phyloP scores from a whole-genome alignment of 2,113 vertebrate species.

The Solea solea region DNA sequence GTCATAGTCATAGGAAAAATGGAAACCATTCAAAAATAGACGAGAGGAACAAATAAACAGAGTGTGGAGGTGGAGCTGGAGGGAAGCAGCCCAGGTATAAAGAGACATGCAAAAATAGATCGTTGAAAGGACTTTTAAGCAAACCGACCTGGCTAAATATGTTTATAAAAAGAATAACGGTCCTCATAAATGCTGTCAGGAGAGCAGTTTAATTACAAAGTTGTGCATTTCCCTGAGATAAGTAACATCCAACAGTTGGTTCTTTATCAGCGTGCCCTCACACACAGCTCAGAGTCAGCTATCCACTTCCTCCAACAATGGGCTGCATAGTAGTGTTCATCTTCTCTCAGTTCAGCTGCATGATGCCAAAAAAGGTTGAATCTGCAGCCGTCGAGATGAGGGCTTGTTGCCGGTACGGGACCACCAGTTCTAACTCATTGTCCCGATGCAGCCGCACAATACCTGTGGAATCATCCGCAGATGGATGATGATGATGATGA shows the following conservation, averaged over 20 bases:
- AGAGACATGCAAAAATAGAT: slow-evolving; percentile 58
- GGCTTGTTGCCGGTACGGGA: slow-evolving; percentile 52
- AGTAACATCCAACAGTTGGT: not conserved
- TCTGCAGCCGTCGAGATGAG: slow-evolving; percentile 62
- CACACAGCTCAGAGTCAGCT: slow-evolving; percentile 28
- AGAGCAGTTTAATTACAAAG: slow-evolving; percentile 15
- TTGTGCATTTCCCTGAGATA: slow-evolving; percentile 1
- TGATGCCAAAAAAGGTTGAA: slow-evolving; percentile 71
- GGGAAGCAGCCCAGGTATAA: slow-evolving; percentile 53
- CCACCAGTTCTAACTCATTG: slow-evolving; percentile 69
- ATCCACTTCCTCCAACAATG: slow-evolving; percentile 43
- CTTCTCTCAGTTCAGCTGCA: slow-evolving; percentile 62
- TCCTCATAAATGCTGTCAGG: not conserved
- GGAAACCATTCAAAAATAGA: slow-evolving; percentile 69
- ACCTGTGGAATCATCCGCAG: slow-evolving; percentile 26
- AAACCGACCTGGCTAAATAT: slow-evolving; percentile 4
- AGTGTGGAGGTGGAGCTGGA: slow-evolving; percentile 48
- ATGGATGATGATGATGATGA: not conserved
- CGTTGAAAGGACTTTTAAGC: slow-evolving; percentile 63
- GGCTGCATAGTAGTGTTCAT: not conserved
- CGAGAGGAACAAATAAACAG: slow-evolving; percentile 71
- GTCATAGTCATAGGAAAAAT: slow-evolving; percentile 50
- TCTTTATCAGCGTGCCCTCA: slow-evolving; percentile 56
- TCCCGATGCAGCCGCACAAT: slow-evolving; percentile 56
- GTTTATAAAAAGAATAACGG: not conserved